Evolutionary conservation across 2,113 vertebrate species (phyloP).

Genomic region (Pterocles orientalis): DNA sequence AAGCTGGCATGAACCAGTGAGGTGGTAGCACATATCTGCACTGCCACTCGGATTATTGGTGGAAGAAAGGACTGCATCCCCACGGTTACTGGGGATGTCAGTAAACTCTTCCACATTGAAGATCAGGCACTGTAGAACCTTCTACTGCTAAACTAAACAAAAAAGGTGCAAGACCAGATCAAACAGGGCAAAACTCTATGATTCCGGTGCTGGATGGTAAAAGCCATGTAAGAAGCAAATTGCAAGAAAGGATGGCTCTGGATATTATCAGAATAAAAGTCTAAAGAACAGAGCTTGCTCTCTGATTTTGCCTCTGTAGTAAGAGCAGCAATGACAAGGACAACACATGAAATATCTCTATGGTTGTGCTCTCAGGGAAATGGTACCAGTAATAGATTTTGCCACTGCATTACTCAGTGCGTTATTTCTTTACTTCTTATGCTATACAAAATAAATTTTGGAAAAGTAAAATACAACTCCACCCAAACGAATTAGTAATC

Average conservation of each 20-base stretch:
- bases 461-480: background rate
- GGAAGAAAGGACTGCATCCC: background rate
- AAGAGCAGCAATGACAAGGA: background rate
- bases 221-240: background rate
- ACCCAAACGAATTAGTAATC: background rate
- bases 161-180: background rate
- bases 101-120: background rate
- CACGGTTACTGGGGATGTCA: fast-evolving
- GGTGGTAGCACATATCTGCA: background rate
- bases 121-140: background rate
- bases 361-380: background rate
- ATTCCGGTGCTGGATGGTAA: background rate
- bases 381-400: background rate
- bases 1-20: background rate
- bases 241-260: background rate
- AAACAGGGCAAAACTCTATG: background rate
- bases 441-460: background rate
- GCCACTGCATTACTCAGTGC: background rate
- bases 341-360: background rate
- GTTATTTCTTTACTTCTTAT: background rate
- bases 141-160: background rate
- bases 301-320: background rate
- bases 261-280: background rate
- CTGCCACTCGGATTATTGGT: fast-evolving
- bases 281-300: background rate